A percentile compares a stretch with the other conserved stretches of the same genome.
phyloP scores from a whole-genome alignment of 1,140 invertebrate species.

The Diabrotica undecimpunctata region DNA sequence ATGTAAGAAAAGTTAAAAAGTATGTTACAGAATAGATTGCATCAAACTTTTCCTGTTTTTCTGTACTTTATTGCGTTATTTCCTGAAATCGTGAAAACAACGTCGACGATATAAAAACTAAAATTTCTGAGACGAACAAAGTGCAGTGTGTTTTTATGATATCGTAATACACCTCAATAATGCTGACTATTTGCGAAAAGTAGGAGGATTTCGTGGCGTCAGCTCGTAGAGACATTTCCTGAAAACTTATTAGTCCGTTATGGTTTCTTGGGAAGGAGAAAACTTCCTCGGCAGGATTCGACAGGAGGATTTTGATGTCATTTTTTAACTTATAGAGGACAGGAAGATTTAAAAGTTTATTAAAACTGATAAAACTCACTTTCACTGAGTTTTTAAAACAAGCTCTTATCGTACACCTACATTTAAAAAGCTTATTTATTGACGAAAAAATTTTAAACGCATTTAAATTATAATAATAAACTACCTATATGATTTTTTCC shows the following conservation, averaged over 20 bases:
- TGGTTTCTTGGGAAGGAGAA: slow-evolving; percentile 2
- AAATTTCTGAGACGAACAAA: slow-evolving; percentile 5
- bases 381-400: too few species aligned
- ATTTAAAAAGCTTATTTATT: too few species aligned
- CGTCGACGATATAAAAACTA: neutral
- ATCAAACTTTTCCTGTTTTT: too few species aligned
- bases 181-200: slow-evolving; percentile 9
- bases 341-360: too few species aligned
- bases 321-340: neutral
- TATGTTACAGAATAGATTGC: too few species aligned
- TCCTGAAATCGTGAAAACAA: neutral
- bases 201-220: slow-evolving; percentile 8
- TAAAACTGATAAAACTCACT: too few species aligned
- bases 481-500: too few species aligned
- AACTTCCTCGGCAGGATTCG: neutral
- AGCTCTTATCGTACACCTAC: too few species aligned
- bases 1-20: too few species aligned
- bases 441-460: too few species aligned
- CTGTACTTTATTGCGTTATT: too few species aligned
- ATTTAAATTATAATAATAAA: too few species aligned
- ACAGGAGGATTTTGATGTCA: slow-evolving; percentile 6
- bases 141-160: slow-evolving; percentile 4
- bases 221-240: slow-evolving; percentile 12
- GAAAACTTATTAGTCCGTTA: slow-evolving; percentile 14
- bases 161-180: slow-evolving; percentile 12